A percentile compares a stretch with the other conserved stretches of the same genome.
These are phyloP conservation scores for Molossus molossus DNA, from an alignment of 2,797 vertebrate species.

Conservation along the genomic window DNA sequence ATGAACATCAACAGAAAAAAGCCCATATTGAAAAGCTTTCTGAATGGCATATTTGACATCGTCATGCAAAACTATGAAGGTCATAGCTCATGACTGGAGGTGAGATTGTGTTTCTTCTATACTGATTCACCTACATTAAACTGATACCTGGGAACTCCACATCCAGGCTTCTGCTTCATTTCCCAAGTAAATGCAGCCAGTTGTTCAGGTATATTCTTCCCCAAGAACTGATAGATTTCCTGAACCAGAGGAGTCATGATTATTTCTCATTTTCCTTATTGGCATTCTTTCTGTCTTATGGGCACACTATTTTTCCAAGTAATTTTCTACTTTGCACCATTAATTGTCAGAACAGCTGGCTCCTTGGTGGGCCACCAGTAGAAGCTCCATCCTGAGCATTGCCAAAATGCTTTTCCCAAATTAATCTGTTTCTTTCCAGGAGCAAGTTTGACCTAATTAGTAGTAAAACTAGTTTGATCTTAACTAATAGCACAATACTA, in stretches of 20 bases:
- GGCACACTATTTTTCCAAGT: background rate
- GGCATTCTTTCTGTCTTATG: background rate
- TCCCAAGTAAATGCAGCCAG: background rate
- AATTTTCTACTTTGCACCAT: background rate
- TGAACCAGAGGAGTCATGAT: background rate
- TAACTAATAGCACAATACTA: background rate
- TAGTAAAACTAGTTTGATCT: background rate
- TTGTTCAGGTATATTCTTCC: background rate
- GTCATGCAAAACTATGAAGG: background rate
- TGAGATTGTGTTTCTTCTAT: background rate
- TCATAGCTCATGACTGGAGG: background rate
- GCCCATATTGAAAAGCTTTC: background rate
- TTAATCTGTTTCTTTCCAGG: background rate
- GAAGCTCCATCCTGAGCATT: background rate
- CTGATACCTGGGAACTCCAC: background rate
- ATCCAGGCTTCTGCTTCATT: background rate
- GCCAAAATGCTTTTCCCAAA: background rate
- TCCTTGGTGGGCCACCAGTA: background rate
- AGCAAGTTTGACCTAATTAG: background rate
- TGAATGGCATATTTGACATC: background rate
- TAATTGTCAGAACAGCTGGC: background rate
- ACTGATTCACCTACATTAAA: background rate
- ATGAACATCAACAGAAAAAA: background rate
- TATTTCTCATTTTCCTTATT: background rate
- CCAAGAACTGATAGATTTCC: background rate